Percentiles rank a stretch among this genome's conserved stretches.
Evolutionary conservation across 2,888 invertebrate species (phyloP).

Genomic region (Chromoteleia sp.): DNA sequence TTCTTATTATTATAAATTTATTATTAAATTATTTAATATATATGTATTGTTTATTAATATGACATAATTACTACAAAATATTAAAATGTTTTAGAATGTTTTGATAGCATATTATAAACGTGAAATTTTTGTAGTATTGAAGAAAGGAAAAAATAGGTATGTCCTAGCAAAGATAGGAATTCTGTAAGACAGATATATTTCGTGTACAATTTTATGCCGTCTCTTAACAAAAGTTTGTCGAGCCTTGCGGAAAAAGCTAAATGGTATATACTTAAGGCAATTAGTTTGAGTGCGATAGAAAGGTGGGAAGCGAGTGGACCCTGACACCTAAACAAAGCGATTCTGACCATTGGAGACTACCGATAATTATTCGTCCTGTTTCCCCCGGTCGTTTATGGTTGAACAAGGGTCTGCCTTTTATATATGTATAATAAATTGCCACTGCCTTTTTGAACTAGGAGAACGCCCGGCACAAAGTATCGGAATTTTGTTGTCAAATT

Average conservation of each 20-base stretch:
- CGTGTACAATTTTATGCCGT: constrained; percentile 7
- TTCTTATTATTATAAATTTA: too few relatives aligned
- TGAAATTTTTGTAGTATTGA: too few relatives aligned
- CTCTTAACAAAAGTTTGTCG: background rate
- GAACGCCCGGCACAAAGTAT: background rate
- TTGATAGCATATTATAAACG: background rate
- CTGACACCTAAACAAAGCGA: too few relatives aligned
- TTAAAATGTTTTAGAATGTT: background rate
- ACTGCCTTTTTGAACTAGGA: too few relatives aligned
- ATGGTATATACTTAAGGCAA: background rate
- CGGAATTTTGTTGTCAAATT: constrained; percentile 37
- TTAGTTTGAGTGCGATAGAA: background rate
- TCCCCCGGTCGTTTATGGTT: constrained; percentile 18
- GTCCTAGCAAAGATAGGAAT: background rate
- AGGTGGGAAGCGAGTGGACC: background rate
- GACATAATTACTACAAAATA: too few relatives aligned
- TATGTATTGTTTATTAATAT: too few relatives aligned
- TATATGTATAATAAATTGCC: too few relatives aligned
- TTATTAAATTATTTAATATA: too few relatives aligned
- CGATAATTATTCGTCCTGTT: constrained; percentile 5
- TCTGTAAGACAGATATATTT: background rate
- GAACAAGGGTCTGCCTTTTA: background rate
- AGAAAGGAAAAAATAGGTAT: background rate
- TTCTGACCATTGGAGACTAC: background rate
- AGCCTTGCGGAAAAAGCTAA: background rate